Evolutionary conservation across 2,888 invertebrate genomes (phyloP), one percentile per base, ranked within the genome.

Genomic region (Synergus gifuensis): DNA sequence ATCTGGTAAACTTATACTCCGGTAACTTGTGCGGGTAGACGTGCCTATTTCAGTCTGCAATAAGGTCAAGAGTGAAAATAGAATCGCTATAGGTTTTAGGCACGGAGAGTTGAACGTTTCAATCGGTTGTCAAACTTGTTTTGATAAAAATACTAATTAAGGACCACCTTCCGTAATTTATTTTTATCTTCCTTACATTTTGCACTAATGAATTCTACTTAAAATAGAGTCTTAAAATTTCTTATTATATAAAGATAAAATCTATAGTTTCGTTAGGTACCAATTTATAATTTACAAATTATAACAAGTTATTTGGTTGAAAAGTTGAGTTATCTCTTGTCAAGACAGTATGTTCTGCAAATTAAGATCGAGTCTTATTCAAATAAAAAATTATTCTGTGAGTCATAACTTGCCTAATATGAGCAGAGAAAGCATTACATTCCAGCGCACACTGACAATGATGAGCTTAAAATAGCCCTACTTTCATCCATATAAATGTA

Each of bases 61-160:
- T 78, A 80, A 78, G 78, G 88, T 88, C 86, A 86, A 86, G 85
- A 86, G 85, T 88, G 73, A 73, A 73, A 73, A 73, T 73, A 73
- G 73, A 54, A 73, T 73, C 49, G 16, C 73, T 28, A 36, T 73
- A 36, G 36, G 54, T 49, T 73, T 69, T 18, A 69, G 49, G 36
- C 73, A 49, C 28, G 36, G 7, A 22, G 18, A 18, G 4, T 5
- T 11, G 60, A 22, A 22, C 11, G 11, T 60, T 60, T 60, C 22
- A 11, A 60, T 60, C 11, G 22, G 22, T 18, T 60, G 22, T 49
- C 60, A 4, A 60, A 60, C 60, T 60, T 60, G 11, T 11, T 60
- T 60, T 22, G n/a, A 22, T 60, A 60, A 22, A 22, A 60, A 22
- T n/a, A 11, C n/a, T 11, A 60, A 60, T 60, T 22, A n/a, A 60